A percentile compares a stretch with the other conserved stretches of the same genome.
These are phyloP conservation scores for Listronotus oregonensis DNA, from an alignment of 1,140 invertebrate species.

Conservation along the genomic window DNA sequence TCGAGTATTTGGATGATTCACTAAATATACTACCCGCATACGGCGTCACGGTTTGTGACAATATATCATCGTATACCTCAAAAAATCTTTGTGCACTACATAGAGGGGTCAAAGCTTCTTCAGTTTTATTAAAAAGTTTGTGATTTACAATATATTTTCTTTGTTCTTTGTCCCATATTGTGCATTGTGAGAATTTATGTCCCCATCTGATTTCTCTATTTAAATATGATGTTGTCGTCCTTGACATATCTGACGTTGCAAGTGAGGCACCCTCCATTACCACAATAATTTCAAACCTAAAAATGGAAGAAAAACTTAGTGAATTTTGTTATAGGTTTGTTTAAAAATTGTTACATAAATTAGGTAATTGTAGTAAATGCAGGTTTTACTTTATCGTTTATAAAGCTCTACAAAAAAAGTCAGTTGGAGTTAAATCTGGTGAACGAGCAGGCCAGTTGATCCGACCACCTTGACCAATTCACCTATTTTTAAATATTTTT, in stretches of 20 bases:
- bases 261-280: slow-evolving; percentile 82
- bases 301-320: slow-evolving; percentile 30
- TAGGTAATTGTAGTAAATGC: no score
- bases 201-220: slow-evolving; percentile 87
- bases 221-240: slow-evolving; percentile 78
- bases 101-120: slow-evolving; percentile 87
- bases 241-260: slow-evolving; percentile 75
- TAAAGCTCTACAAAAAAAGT: no score
- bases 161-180: slow-evolving; percentile 35
- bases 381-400: no score
- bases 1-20: slow-evolving; percentile 18
- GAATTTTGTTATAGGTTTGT: no score
- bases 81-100: slow-evolving; percentile 83
- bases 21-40: neutral
- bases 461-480: no score
- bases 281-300: slow-evolving; percentile 86
- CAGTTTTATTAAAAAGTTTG: slow-evolving; percentile 89
- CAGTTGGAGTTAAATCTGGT: no score
- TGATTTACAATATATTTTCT: slow-evolving; percentile 44
- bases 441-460: no score
- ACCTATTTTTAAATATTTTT: no score
- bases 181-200: slow-evolving; percentile 68
- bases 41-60: neutral
- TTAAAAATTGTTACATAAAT: no score
- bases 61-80: slow-evolving; percentile 40